Conservation (phyloP, 2,888 invertebrate genomes). For the Lochmaea crataegi region DNA sequence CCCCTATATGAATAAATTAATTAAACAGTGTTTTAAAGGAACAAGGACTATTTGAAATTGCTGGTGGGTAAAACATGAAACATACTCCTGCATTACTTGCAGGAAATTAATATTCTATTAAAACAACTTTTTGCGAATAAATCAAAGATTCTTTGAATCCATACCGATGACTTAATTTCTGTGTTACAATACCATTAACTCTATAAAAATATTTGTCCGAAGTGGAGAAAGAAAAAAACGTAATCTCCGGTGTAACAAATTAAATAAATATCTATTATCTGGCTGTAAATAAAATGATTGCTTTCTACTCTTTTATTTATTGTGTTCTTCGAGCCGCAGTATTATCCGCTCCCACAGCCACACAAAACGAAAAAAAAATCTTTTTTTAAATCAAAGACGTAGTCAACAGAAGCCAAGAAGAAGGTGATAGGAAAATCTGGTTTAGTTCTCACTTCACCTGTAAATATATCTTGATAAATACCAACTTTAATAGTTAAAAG, state of each 20-base stretch:
- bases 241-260: slow-evolving; percentile 43
- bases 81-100: too few species aligned
- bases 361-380: slow-evolving; percentile 33
- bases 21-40: too few species aligned
- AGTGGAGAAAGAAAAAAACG: slow-evolving; percentile 33
- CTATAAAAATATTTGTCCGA: slow-evolving; percentile 42
- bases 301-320: slow-evolving; percentile 41
- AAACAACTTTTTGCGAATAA: too few species aligned
- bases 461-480: too few species aligned
- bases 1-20: too few species aligned
- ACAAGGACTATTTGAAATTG: too few species aligned
- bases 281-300: slow-evolving; percentile 41
- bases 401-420: neutral
- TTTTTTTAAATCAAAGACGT: slow-evolving; percentile 10
- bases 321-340: slow-evolving; percentile 35
- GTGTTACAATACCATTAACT: slow-evolving; percentile 24
- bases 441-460: too few species aligned
- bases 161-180: too few species aligned
- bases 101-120: too few species aligned
- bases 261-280: slow-evolving; percentile 47
- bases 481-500: too few species aligned
- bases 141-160: too few species aligned
- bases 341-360: slow-evolving; percentile 36
- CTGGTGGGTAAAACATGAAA: too few species aligned
- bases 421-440: neutral